Conservation (phyloP, 2,888 invertebrate genomes). For the Scelioninae gen. 2 region DNA sequence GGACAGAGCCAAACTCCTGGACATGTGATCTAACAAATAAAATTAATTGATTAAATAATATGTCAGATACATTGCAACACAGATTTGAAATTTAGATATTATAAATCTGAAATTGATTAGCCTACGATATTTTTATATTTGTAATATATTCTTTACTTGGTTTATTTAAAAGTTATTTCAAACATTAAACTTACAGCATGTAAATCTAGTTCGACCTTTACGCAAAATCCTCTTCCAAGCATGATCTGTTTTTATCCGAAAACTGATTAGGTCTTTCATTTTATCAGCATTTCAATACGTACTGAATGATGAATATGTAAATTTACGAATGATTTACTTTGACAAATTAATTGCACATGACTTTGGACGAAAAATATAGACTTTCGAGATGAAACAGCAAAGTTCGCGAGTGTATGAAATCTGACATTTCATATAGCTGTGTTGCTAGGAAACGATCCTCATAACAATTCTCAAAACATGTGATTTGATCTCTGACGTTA, state of each 20-base stretch:
- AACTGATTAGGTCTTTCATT: slow-evolving; percentile 26
- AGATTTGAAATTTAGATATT: too few species aligned
- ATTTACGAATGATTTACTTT: not conserved
- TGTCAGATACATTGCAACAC: too few species aligned
- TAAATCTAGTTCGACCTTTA: slow-evolving; percentile 70
- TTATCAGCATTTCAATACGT: slow-evolving; percentile 31
- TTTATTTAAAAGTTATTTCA: slow-evolving; percentile 11
- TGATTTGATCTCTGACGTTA: too few species aligned
- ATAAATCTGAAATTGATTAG: too few species aligned
- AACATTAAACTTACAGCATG: slow-evolving; percentile 69
- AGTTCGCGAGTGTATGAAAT: too few species aligned
- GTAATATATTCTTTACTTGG: too few species aligned
- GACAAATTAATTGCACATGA: too few species aligned
- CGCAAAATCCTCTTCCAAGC: slow-evolving; percentile 72
- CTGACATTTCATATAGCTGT: too few species aligned
- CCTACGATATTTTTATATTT: too few species aligned
- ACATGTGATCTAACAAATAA: slow-evolving; percentile 81
- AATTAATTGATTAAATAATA: too few species aligned
- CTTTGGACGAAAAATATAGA: not conserved
- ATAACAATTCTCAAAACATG: too few species aligned
- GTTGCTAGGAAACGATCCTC: too few species aligned
- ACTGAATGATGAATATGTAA: not conserved
- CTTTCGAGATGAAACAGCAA: not conserved
- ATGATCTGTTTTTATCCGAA: slow-evolving; percentile 57
- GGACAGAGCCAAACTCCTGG: slow-evolving; percentile 92